These are phyloP conservation scores for Xanthorhoe spadicearia DNA, from an alignment of 2,888 invertebrate species.

Conservation along the genomic window DNA sequence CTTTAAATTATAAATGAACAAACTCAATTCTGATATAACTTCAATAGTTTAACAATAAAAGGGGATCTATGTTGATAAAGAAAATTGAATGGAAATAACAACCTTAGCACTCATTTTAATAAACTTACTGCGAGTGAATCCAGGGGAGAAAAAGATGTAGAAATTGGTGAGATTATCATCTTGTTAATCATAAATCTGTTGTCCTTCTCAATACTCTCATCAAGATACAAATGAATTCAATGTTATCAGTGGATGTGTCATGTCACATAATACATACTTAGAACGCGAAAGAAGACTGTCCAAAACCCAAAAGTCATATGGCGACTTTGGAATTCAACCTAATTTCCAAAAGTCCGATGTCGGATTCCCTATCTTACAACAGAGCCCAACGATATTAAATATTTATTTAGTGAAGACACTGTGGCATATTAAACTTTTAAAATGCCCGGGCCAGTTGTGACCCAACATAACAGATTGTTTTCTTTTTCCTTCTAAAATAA, in stretches of 20 bases:
- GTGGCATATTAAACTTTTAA: slow-evolving; percentile 17
- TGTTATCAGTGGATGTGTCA: not conserved
- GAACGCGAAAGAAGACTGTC: slow-evolving; percentile 5
- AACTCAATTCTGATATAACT: not conserved
- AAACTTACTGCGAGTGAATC: too few relatives aligned
- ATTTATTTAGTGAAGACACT: slow-evolving; percentile 16
- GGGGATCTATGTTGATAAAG: too few relatives aligned
- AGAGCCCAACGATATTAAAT: slow-evolving; percentile 18
- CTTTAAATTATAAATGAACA: too few relatives aligned
- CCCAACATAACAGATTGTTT: not conserved
- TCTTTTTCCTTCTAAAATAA: too few relatives aligned
- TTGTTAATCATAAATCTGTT: not conserved
- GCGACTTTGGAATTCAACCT: not conserved
- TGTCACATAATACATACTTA: slow-evolving; percentile 1
- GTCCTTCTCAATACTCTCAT: not conserved
- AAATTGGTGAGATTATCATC: not conserved
- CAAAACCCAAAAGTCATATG: not conserved
- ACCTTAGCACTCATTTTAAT: too few relatives aligned
- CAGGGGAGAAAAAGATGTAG: not conserved
- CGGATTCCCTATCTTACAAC: not conserved
- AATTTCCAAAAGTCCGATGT: slow-evolving; percentile 6
- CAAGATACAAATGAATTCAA: not conserved
- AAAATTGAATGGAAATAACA: too few relatives aligned
- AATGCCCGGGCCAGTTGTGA: not conserved
- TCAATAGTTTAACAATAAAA: too few relatives aligned